These are phyloP conservation scores for Sebastes minor DNA, from an alignment of 2,797 vertebrate species.

Conservation along the genomic window DNA sequence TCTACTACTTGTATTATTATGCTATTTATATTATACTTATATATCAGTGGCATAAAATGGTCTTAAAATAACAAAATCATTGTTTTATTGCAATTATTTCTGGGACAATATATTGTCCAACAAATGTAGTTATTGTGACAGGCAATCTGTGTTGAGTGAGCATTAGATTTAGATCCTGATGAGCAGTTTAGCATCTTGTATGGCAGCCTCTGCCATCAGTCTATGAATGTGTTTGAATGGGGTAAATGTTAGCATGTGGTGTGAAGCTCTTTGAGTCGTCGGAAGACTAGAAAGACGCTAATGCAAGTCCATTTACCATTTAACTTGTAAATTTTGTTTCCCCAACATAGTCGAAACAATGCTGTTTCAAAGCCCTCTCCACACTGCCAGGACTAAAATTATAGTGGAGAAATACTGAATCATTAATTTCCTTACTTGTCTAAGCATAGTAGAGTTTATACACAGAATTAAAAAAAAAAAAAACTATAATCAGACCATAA, in stretches of 20 bases:
- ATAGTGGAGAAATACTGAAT: neutral
- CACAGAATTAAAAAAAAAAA: neutral
- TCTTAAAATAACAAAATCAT: neutral
- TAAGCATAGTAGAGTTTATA: neutral
- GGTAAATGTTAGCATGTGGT: too few relatives aligned
- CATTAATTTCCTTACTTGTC: neutral
- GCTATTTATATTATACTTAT: neutral
- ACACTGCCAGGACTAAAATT: neutral
- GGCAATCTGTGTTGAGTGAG: neutral
- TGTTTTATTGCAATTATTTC: neutral
- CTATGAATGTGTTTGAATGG: neutral
- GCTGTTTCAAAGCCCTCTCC: neutral
- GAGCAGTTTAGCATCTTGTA: neutral
- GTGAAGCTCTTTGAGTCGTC: too few relatives aligned
- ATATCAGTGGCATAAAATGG: neutral
- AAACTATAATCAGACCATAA: neutral
- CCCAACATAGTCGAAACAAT: neutral
- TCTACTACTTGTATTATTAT: neutral
- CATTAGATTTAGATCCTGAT: neutral
- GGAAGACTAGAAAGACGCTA: neutral
- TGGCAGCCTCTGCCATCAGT: neutral
- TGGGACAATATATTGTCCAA: neutral
- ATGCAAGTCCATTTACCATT: neutral
- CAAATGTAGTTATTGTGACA: too few relatives aligned
- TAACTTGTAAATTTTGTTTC: neutral